Base-by-base conservation (phyloP, 53 echinoderm and acorn worm species). In the Glandiceps talaboti region DNA sequence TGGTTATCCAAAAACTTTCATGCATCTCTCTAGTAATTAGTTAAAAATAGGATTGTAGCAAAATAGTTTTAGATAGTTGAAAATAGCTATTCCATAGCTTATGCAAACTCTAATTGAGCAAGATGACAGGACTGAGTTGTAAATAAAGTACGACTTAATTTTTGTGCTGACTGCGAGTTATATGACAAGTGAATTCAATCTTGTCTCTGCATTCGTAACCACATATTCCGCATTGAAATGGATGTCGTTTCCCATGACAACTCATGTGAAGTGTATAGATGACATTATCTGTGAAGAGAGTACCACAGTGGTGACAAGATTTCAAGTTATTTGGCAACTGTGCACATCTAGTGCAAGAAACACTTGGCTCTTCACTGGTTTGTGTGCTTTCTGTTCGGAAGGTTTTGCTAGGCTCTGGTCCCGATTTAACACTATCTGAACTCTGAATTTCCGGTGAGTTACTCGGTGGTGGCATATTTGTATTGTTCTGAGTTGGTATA, bases 251-350 rank as follows among this genome's bases (percentile, higher is more conserved):
- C 26, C 95, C 97, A 45, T 97, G 97, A 79, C 97, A 97, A 78
- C 97, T 97, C 97, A 97, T 97, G 88, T 97, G 97, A 75, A 97
- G 91, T 29, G 93, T 97, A 85, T 91, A 97, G 82, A 97, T 97
- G 26, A 97, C 97, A 29, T 90, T 85, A 74, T 97, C 97, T 1
- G 91, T 85, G 33, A 97, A 97, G 84, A 89, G 91, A 26, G 93
- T 97, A 79, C 93, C 93, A 74, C 97, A 97, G 84, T 93, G 93
- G 0, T 91, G 97, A 80, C 97, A 96, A 6, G 64, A 45, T 76
- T 93, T 92, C 81, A 86, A 83, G 31, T 89, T 86, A 82, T 92
- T 83, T 74, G 84, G 12, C n/a, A 32, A 31, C 1, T 28, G 32
- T 12, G 31, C 79, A 1, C 26, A 32, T 32, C 32, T 30, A 27